Base-by-base conservation (phyloP, 2,113 vertebrate genomes). In the Myotis lucifugus region DNA sequence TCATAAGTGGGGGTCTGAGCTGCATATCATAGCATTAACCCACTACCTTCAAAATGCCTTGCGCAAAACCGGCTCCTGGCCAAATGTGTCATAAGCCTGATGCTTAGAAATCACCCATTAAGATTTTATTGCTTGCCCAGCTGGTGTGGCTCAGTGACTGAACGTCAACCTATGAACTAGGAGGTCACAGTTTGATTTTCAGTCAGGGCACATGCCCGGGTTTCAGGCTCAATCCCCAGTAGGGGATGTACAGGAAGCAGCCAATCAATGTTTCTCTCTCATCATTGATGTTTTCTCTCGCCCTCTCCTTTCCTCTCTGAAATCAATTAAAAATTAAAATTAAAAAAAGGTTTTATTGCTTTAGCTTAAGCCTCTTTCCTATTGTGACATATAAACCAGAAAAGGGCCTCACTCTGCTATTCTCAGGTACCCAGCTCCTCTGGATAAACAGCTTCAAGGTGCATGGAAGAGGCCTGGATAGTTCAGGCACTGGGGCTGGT, bases 31-130 rank as follows among this genome's bases (percentile, higher is more conserved):
- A 83, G n/a, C n/a, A 79, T 37, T 34, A 27, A 78, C 52, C 42
- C 27, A 85, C 52, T n/a, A 90, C 52, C 29, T 95, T 86, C 27
- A 34, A 92, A 92, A 90, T 37, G 32, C n/a, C 82, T 82, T 25
- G 40, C 13, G 42, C 67, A 90, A 74, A 87, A 37, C 27, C 37
- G 23, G 34, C 37, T 27, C 37, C 90, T 76, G 73, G 7, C 50
- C 50, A 88, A 40, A 61, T 25, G 32, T 50, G 29, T 82, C 48
- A 79, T 52, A 77, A 85, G 50, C 25, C 82, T 85, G 37, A 70
- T 42, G 34, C 34, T 59, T 54, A 70, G 42, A 89, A 83, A 7
- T 52, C 40, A 4, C 9, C 27, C 18, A 27, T 64, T 70, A 84
- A 72, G 19, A 52, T 76, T 86, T 32, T 27, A 34, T 15, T 85